Percentiles rank a stretch among this genome's conserved stretches.
Evolutionary conservation across 1,140 invertebrate species (phyloP).

Genomic region (Artemia franciscana): DNA sequence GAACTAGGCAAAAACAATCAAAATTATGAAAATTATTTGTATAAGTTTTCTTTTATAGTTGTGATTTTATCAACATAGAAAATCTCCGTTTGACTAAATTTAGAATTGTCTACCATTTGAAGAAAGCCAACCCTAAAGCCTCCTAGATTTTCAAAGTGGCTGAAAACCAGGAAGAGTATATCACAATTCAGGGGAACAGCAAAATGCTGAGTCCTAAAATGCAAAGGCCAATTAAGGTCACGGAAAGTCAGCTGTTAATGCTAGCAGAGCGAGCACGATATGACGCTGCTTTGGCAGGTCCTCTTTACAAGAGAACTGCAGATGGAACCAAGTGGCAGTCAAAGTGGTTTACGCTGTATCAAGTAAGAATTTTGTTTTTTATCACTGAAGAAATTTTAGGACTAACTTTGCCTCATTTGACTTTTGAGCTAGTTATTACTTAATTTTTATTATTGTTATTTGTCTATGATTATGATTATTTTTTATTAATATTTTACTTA

Average conservation of each 20-base stretch:
- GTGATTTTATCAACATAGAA: not conserved
- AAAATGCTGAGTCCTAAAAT: constrained; percentile 52
- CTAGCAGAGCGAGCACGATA: constrained; percentile 57
- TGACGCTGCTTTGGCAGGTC: constrained; percentile 48
- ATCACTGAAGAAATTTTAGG: too few relatives aligned
- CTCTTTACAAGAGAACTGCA: constrained; percentile 59
- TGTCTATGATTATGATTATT: too few relatives aligned
- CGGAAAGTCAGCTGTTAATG: constrained; percentile 51
- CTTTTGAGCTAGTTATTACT: constrained; percentile 11
- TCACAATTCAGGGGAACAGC: constrained; percentile 1
- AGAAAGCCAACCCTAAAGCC: not conserved
- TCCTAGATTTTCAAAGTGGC: not conserved
- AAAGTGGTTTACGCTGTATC: constrained; percentile 71
- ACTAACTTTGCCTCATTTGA: too few relatives aligned
- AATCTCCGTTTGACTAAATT: not conserved
- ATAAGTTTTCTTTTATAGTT: not conserved
- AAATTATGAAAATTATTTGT: not conserved
- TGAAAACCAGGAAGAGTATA: not conserved
- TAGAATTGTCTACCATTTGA: not conserved
- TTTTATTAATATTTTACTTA: too few relatives aligned
- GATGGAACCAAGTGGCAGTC: constrained; percentile 72
- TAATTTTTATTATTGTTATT: constrained; percentile 4
- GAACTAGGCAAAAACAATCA: not conserved
- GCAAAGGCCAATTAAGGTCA: constrained; percentile 55
- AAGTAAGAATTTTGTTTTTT: constrained; percentile 28